Conservation (phyloP, 2,113 vertebrate genomes). For the Paracanthobrama guichenoti region DNA sequence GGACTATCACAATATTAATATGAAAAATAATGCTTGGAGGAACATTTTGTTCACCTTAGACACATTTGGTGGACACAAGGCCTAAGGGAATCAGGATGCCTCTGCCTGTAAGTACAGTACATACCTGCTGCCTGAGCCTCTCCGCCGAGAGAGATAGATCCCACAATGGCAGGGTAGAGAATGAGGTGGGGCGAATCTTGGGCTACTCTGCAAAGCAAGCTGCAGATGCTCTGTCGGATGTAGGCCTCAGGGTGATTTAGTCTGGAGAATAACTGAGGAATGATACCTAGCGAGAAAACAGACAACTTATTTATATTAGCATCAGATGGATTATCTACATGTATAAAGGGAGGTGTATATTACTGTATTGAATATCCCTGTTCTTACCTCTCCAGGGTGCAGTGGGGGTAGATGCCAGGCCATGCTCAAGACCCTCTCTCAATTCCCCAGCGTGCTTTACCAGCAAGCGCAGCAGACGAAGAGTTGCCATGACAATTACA, state of each 20-base stretch:
- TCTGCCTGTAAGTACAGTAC: background rate
- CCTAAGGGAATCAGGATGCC: background rate
- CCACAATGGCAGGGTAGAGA: slow-evolving; percentile 95
- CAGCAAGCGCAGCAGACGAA: slow-evolving; percentile 87
- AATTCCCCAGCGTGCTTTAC: slow-evolving; percentile 98
- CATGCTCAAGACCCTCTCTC: slow-evolving; percentile 91
- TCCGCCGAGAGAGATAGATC: slow-evolving; percentile 92
- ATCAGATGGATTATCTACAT: too few species aligned
- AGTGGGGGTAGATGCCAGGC: slow-evolving; percentile 94
- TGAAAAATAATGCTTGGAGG: background rate
- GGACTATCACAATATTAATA: background rate
- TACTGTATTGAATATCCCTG: background rate
- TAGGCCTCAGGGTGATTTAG: slow-evolving; percentile 97
- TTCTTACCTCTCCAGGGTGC: slow-evolving; percentile 91
- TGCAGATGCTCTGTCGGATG: slow-evolving; percentile 97
- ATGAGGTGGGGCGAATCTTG: slow-evolving; percentile 97
- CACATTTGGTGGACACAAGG: background rate
- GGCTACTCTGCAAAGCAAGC: slow-evolving; percentile 92
- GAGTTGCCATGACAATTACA: slow-evolving; percentile 95
- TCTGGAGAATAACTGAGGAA: slow-evolving; percentile 96
- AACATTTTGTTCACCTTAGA: background rate
- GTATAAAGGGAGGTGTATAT: background rate
- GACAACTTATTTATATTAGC: too few species aligned
- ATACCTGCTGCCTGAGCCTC: slow-evolving; percentile 91
- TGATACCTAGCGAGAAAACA: slow-evolving; percentile 81